Conservation (phyloP, 1,140 invertebrate species). For the Nasonia vitripennis region DNA sequence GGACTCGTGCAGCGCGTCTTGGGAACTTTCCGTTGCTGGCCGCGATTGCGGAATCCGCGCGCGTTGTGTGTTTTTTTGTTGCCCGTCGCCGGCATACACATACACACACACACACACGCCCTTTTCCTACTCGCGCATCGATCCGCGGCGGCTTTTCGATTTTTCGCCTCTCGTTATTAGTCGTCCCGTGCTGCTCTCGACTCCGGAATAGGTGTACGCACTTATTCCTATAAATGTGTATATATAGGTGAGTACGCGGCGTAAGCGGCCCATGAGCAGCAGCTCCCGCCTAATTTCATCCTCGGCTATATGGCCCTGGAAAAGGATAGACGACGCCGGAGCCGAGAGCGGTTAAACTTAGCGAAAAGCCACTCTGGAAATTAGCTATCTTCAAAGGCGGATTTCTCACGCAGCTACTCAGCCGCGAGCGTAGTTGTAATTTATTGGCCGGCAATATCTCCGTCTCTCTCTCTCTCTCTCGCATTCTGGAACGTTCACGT, state of each 20-base stretch:
- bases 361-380: neutral
- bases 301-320: neutral
- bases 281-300: slow-evolving; percentile 2
- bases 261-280: too few species aligned
- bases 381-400: slow-evolving; percentile 1
- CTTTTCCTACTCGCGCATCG: neutral
- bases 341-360: neutral
- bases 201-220: neutral
- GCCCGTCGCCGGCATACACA: too few species aligned
- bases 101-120: neutral
- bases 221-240: neutral
- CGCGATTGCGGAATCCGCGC: neutral
- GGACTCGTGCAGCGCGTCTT: neutral
- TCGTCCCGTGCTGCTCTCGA: neutral
- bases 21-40: slow-evolving; percentile 30
- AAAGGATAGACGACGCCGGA: neutral
- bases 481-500: slow-evolving; percentile 41
- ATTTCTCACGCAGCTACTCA: neutral
- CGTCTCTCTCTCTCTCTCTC: neutral
- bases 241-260: neutral
- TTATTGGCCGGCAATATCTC: neutral
- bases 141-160: slow-evolving; percentile 11
- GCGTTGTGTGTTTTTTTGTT: too few species aligned
- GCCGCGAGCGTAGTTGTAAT: neutral
- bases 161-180: neutral